These are phyloP conservation scores for Ceratosolen solmsi DNA, from an alignment of 1,140 invertebrate species.

Conservation along the genomic window DNA sequence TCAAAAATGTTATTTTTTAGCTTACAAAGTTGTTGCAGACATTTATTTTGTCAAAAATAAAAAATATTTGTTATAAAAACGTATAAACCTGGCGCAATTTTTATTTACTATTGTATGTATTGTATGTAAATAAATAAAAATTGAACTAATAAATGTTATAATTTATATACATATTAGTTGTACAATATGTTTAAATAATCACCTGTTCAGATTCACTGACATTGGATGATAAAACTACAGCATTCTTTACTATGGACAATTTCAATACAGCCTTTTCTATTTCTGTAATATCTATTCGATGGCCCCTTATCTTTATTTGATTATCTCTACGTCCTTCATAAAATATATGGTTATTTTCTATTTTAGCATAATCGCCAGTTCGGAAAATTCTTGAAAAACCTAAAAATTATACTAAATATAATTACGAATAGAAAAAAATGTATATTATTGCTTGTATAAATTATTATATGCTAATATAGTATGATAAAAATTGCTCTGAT, in stretches of 20 bases:
- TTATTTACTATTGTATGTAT: too few species aligned
- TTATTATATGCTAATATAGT: too few species aligned
- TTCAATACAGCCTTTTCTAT: slow-evolving; percentile 81
- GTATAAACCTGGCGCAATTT: too few species aligned
- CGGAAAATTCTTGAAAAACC: slow-evolving; percentile 76
- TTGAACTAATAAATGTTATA: too few species aligned
- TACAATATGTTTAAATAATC: slow-evolving; percentile 36
- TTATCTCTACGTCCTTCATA: slow-evolving; percentile 90
- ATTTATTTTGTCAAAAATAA: too few species aligned
- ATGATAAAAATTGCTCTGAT: too few species aligned
- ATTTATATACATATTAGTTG: too few species aligned
- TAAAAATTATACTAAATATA: background rate
- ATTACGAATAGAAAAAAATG: background rate
- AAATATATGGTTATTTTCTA: slow-evolving; percentile 80
- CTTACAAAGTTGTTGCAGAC: too few species aligned
- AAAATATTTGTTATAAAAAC: too few species aligned
- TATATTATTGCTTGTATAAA: too few species aligned
- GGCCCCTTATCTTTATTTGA: slow-evolving; percentile 90
- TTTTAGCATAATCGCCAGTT: slow-evolving; percentile 87
- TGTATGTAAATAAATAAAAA: too few species aligned
- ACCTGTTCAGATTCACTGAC: slow-evolving; percentile 80
- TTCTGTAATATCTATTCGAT: slow-evolving; percentile 88
- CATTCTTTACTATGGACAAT: slow-evolving; percentile 77
- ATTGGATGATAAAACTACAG: slow-evolving; percentile 84
- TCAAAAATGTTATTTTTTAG: too few species aligned